Conservation (phyloP, 1,140 invertebrate species). For the Caenorhabditis tropicalis region DNA sequence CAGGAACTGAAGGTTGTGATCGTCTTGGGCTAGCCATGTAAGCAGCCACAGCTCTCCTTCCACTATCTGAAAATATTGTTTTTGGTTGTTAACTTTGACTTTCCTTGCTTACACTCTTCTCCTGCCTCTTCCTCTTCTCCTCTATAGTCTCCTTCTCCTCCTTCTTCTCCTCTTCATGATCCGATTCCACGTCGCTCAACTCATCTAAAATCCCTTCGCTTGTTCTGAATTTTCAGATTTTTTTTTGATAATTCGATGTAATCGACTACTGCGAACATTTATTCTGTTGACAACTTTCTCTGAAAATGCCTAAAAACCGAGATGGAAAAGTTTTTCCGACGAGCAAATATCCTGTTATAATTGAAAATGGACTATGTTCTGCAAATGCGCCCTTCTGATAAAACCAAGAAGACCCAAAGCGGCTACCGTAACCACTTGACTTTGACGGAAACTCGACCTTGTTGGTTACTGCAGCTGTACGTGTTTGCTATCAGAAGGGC, state of each 20-base stretch:
- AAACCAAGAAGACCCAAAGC: too few relatives aligned
- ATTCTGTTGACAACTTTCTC: too few relatives aligned
- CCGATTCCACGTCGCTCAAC: conserved; percentile 13
- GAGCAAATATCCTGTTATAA: too few relatives aligned
- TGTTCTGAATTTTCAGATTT: not conserved
- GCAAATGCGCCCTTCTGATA: too few relatives aligned
- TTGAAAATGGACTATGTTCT: too few relatives aligned
- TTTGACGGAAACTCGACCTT: too few relatives aligned
- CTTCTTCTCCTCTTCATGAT: not conserved
- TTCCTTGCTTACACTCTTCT: conserved; percentile 8
- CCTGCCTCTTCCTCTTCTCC: not conserved
- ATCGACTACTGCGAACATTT: not conserved
- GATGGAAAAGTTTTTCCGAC: too few relatives aligned
- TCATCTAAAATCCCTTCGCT: conserved; percentile 11
- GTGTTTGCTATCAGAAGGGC: too few relatives aligned
- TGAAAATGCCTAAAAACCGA: too few relatives aligned
- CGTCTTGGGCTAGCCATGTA: conserved; percentile 46
- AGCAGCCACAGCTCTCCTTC: conserved; percentile 53
- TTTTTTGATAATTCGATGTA: not conserved
- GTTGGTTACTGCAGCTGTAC: too few relatives aligned
- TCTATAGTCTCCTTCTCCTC: not conserved
- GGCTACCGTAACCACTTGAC: too few relatives aligned
- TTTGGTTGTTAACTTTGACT: not conserved
- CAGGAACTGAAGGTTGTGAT: conserved; percentile 43
- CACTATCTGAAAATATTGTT: conserved; percentile 37